Base-by-base conservation (phyloP, 2,888 invertebrate species). In the Yponomeuta sedellus region DNA sequence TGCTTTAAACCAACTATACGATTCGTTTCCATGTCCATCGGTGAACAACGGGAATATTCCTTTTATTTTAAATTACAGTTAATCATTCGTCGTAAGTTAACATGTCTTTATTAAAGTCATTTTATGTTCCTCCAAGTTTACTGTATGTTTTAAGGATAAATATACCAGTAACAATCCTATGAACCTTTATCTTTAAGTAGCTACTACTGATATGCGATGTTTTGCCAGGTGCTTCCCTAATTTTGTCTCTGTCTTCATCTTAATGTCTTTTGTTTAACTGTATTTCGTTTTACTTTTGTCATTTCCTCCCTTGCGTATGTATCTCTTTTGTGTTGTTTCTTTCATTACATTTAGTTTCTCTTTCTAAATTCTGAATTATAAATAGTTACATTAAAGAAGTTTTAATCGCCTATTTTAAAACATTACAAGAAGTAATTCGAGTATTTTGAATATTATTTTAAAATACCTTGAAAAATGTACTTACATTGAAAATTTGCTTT, bases 341-440 rank as follows among this genome's bases (percentile, higher is more conserved):
- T 71, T 68, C 71, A 69, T 70, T 67, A 58, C 68, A 71, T 75
- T 65, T 73, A 70, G 69, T 71, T 72, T 69, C 70, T 52, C 70
- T 68, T 74, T 69, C 56, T 67, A 52, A 12, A 66, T 77, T 75
- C 81, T 75, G 76, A 59, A 44, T 72, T 22, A 68, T 66, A 68
- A 40, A 44, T 64, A 62, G 59, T 39, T 22, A 74, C 73, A 71
- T 75, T 77, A 76, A 83, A 85, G 76, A 77, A 79, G 79, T 61
- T 34, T 61, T 73, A 34, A 34, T 34, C 34, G 76, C 71, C 81
- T 85, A 84, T 86, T 88, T 88, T 87, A 87, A 86, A 87, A 86
- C 86, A 87, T 88, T 88, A 88, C 86, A 88, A 90, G 86, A 88
- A 92, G 89, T 88, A 81, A 92, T 89, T 87, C 89, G 79, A 74